Percentiles rank a stretch among this genome's conserved stretches.
These are phyloP conservation scores for Lycocerus yunnanus DNA, from an alignment of 2,888 invertebrate genomes.

Conservation along the genomic window DNA sequence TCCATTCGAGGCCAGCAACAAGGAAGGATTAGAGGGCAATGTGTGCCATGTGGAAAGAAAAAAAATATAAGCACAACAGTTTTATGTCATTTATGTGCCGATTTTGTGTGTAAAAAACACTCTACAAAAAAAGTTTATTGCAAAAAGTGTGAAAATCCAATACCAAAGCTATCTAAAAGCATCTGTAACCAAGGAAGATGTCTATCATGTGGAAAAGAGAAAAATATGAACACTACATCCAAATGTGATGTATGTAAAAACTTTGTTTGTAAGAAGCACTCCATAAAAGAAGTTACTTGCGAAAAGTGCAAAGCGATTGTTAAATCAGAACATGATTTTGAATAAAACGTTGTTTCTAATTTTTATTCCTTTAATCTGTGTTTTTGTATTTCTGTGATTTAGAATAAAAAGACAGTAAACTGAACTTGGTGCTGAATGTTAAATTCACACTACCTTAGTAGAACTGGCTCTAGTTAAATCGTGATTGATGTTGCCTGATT, in stretches of 20 bases:
- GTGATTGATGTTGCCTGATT: background rate
- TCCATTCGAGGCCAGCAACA: background rate
- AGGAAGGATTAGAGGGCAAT: background rate
- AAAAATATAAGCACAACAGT: background rate
- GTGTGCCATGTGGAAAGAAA: background rate
- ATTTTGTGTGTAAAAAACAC: background rate
- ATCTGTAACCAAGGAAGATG: background rate
- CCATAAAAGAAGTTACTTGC: background rate
- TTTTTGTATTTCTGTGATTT: background rate
- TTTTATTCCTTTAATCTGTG: background rate
- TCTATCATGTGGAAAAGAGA: background rate
- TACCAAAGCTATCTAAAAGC: background rate
- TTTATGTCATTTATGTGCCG: background rate
- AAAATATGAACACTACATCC: background rate
- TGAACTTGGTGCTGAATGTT: background rate
- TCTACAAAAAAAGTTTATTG: background rate
- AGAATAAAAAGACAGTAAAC: background rate
- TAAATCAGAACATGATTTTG: background rate
- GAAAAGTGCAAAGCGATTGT: background rate
- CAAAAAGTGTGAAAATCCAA: background rate
- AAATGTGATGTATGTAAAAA: background rate
- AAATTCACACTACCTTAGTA: background rate
- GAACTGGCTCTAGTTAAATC: background rate
- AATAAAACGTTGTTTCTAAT: background rate
- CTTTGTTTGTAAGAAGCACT: background rate